These are phyloP conservation scores for Syrmaticus mikado DNA, from an alignment of 2,113 vertebrate species.

Conservation along the genomic window DNA sequence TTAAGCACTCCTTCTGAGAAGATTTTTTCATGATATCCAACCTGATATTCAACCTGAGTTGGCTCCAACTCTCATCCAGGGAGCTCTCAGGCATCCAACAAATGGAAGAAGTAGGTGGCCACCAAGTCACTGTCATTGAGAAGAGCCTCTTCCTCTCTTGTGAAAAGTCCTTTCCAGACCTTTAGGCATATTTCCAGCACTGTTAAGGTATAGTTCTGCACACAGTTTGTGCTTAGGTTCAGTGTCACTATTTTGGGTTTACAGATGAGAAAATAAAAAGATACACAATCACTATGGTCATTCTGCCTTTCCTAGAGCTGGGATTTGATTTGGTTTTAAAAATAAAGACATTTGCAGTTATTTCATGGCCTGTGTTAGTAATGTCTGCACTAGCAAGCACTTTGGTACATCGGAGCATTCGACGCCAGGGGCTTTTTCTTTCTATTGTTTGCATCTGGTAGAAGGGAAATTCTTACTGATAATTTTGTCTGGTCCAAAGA, in stretches of 20 bases:
- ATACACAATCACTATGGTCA: not conserved
- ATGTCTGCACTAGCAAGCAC: not conserved
- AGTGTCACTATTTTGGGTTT: not conserved
- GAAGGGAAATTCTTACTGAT: not conserved
- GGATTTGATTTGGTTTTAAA: not conserved
- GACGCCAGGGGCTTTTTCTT: not conserved
- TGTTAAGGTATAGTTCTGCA: slow-evolving; percentile 96
- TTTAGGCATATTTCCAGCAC: slow-evolving; percentile 94
- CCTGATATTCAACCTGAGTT: too few species aligned
- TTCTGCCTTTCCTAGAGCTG: not conserved
- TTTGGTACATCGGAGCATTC: not conserved
- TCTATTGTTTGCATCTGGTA: not conserved
- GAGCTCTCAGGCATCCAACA: slow-evolving; percentile 71
- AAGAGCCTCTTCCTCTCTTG: slow-evolving; percentile 91
- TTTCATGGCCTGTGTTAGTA: not conserved
- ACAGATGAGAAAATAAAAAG: not conserved
- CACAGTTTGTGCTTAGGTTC: not conserved
- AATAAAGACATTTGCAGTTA: not conserved
- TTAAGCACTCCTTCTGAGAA: too few species aligned
- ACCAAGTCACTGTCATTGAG: slow-evolving; percentile 93
- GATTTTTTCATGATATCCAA: too few species aligned
- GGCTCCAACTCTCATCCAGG: not conserved
- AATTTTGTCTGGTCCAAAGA: not conserved
- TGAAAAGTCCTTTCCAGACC: slow-evolving; percentile 95
- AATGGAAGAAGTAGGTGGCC: slow-evolving; percentile 95